Percentiles rank a stretch among this genome's conserved stretches.
These are phyloP conservation scores for Dugesia japonica DNA, from an alignment of 2,888 invertebrate species.

Conservation along the genomic window DNA sequence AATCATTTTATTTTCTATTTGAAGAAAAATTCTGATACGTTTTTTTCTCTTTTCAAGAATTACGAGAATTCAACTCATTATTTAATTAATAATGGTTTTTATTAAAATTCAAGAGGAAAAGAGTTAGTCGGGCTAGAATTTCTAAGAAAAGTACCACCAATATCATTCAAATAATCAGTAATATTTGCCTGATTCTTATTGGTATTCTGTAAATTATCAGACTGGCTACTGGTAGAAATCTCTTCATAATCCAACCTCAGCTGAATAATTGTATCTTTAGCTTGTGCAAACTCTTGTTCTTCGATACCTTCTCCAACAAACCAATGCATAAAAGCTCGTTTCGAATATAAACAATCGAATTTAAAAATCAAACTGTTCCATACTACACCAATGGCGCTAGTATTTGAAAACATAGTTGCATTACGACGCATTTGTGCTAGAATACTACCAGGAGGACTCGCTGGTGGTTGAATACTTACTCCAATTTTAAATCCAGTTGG, in stretches of 20 bases:
- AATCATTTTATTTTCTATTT: neutral
- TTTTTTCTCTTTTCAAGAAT: neutral
- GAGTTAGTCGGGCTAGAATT: neutral
- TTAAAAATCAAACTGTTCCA: neutral
- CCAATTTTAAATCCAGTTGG: conserved; percentile 32
- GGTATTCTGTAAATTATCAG: neutral
- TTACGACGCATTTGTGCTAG: neutral
- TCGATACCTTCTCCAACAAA: conserved; percentile 32
- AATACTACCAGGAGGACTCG: neutral
- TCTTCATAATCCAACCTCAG: conserved; percentile 26
- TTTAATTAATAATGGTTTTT: neutral
- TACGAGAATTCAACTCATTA: neutral
- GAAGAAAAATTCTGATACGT: neutral
- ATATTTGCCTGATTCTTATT: neutral
- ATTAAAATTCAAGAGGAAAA: conserved; percentile 4
- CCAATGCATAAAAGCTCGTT: conserved; percentile 32
- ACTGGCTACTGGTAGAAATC: neutral
- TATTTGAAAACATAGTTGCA: conserved; percentile 29
- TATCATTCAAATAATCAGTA: neutral
- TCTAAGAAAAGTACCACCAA: neutral
- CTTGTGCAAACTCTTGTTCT: conserved; percentile 24
- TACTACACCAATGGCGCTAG: conserved; percentile 8
- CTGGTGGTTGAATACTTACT: conserved; percentile 17
- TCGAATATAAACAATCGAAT: conserved; percentile 16
- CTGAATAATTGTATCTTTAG: neutral